Evolutionary conservation across 2,888 invertebrate genomes (phyloP), one percentile per base, ranked within the genome.

Genomic region (Orchesella flavescens): DNA sequence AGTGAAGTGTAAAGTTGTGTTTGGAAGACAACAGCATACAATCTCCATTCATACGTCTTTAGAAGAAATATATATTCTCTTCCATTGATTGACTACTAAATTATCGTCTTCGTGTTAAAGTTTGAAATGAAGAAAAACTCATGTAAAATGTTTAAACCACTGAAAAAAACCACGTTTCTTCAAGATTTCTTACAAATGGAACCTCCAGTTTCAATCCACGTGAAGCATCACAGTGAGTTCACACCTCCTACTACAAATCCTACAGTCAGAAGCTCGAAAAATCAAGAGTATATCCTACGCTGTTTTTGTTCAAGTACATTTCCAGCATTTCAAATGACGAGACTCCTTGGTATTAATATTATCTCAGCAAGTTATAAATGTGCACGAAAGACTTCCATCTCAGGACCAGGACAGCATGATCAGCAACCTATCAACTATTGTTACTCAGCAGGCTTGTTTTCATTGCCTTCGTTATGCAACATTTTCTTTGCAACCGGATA

Each of bases 381-480:
- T 12, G 2, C 19, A 1, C 21, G 59, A 21, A 59, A 59, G 12
- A 3, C 12, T 59, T 3, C 24, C 10, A 63, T 10, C 13, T 24
- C 19, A 15, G 57, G 21, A 17, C 7, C 46, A 46, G 10, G 46
- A 46, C 46, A 46, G 13, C 66, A 43, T 12, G n/a, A 34, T 66
- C 5, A 2, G 9, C n/a, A 7, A 24, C n/a, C 2, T 23, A 24
- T 4, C 23, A 12, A 63, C 24, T 53, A 9, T 13, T 73, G 61
- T 13, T 49, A 63, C 12, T 53, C 49, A 5, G 53, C 53, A 1
- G 5, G 23, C n/a, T 49, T 49, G 12, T 19, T 24, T 17, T 75
- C 75, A 5, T 49, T 75, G 4, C 65, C 63, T 5, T 75, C 75
- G 1, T 15, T 75, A 0, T n/a, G 65, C 23, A 75, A 75, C 53